These are phyloP conservation scores for Agrypnia vestita DNA, from an alignment of 1,140 invertebrate genomes.

Conservation along the genomic window DNA sequence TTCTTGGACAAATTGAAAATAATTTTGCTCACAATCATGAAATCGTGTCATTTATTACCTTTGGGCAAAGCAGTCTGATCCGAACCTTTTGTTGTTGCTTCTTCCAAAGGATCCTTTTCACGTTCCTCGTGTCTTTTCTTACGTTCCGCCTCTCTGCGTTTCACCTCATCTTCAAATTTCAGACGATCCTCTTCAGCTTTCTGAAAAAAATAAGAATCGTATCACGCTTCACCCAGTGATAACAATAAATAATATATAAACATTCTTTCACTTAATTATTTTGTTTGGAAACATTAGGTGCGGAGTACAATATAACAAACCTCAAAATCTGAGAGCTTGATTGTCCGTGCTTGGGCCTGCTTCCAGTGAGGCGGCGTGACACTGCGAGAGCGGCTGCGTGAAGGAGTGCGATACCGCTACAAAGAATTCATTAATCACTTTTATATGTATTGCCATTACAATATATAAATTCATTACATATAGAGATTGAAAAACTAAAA, in stretches of 20 bases:
- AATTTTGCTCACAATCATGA: not conserved
- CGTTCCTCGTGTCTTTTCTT: constrained; percentile 75
- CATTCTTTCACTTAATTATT: no score
- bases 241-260: no score
- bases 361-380: constrained; percentile 92
- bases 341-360: constrained; percentile 86
- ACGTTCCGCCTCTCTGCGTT: constrained; percentile 75
- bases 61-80: not conserved
- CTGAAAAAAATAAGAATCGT: constrained; percentile 64
- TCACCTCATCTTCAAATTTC: constrained; percentile 76
- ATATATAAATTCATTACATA: no score
- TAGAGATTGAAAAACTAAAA: no score
- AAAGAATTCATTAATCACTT: constrained; percentile 42
- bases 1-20: not conserved
- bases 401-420: constrained; percentile 90
- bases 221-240: no score
- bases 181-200: constrained; percentile 78
- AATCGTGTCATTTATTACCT: constrained; percentile 3
- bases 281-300: not conserved
- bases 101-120: constrained; percentile 60
- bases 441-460: not conserved
- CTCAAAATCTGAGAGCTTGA: constrained; percentile 87
- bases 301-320: constrained; percentile 66
- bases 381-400: constrained; percentile 85
- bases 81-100: not conserved